These are phyloP conservation scores for Sebastes elongatus DNA, from an alignment of 2,797 vertebrate species.

Conservation along the genomic window DNA sequence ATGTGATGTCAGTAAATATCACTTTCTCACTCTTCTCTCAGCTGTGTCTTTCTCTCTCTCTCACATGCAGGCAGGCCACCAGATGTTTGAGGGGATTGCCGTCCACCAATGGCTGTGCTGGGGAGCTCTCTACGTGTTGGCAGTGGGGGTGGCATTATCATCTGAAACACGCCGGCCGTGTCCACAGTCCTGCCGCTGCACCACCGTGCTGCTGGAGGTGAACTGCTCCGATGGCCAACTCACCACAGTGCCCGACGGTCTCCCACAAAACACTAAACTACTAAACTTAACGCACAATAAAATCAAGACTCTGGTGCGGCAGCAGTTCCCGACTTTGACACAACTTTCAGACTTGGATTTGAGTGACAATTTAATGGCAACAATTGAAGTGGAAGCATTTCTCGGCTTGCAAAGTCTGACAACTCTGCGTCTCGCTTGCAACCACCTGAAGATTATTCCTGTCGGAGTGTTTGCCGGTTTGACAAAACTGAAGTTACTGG, in stretches of 20 bases:
- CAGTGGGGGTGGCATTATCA: conserved; percentile 49
- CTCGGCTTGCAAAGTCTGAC: conserved; percentile 78
- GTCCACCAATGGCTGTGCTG: conserved; percentile 69
- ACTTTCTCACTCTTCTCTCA: neutral
- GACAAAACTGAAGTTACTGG: conserved; percentile 79
- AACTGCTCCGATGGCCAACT: conserved; percentile 83
- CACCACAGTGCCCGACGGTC: conserved; percentile 70
- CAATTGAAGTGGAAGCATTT: conserved; percentile 84
- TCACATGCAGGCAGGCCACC: conserved; percentile 65
- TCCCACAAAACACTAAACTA: conserved; percentile 75
- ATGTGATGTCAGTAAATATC: neutral
- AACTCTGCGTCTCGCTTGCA: conserved; percentile 81
- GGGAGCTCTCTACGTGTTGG: conserved; percentile 74
- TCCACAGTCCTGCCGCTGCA: conserved; percentile 83
- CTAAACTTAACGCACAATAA: conserved; percentile 86
- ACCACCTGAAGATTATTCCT: conserved; percentile 85
- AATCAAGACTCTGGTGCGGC: conserved; percentile 79
- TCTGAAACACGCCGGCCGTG: conserved; percentile 71
- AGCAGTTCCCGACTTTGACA: conserved; percentile 80
- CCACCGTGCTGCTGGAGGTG: conserved; percentile 67
- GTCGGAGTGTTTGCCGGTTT: conserved; percentile 84
- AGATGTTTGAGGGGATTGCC: conserved; percentile 75
- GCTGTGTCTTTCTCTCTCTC: neutral
- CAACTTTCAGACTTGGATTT: conserved; percentile 86
- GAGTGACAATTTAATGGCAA: conserved; percentile 80